Conservation (phyloP, 2,113 vertebrate species). For the Egretta garzetta region DNA sequence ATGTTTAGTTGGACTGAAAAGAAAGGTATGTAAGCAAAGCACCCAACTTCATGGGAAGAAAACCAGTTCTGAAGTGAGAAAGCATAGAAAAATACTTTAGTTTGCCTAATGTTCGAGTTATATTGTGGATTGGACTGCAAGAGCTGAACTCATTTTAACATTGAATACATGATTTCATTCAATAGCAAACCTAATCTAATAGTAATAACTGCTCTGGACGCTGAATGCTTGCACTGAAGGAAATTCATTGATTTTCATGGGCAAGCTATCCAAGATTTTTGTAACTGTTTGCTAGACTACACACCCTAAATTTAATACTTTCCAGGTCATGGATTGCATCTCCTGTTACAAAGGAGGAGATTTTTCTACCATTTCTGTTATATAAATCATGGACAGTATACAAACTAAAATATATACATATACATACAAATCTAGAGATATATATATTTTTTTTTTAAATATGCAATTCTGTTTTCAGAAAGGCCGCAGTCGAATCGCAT, state of each 20-base stretch:
- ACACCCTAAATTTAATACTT: neutral
- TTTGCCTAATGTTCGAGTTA: neutral
- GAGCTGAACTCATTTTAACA: neutral
- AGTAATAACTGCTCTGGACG: neutral
- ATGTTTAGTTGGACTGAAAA: neutral
- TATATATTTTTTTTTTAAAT: neutral
- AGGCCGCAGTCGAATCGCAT: neutral
- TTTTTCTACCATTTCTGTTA: neutral
- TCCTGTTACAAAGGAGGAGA: neutral
- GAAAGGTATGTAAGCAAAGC: neutral
- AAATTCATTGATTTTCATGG: neutral
- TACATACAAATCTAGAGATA: neutral
- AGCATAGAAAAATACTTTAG: neutral
- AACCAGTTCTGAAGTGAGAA: neutral
- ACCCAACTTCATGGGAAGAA: neutral
- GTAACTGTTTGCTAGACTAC: neutral
- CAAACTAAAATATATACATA: neutral
- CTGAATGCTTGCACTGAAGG: neutral
- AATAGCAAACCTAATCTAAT: neutral
- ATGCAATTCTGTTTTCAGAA: neutral
- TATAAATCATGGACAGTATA: neutral
- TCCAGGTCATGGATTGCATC: neutral
- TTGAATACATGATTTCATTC: neutral
- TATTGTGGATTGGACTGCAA: neutral
- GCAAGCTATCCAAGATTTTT: neutral